Evolutionary conservation across 2,888 invertebrate species (phyloP), one percentile per base, ranked within the genome.

Genomic region (Brachyopa scutellaris): DNA sequence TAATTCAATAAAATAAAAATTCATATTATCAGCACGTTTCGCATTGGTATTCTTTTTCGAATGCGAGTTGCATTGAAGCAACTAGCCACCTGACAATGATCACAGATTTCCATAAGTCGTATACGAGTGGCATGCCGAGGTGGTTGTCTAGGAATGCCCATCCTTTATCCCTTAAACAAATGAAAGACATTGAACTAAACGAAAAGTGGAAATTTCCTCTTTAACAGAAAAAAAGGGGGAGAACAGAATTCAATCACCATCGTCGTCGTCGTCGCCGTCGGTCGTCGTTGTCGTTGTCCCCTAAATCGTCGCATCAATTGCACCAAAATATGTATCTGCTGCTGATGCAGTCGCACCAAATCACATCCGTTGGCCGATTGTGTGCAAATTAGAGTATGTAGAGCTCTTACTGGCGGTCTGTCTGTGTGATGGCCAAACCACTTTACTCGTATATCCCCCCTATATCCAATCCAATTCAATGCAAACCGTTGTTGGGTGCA

Each of bases 341-440:
- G 61, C 7, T 45, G 61, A 59, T 72, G 79, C 61, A 66, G 66
- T 59, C 21, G 67, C 67, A 74, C 62, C 55, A 74, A 74, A 74
- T 74, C 74, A 80, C 79, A 80, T 80, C 74, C 79, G 67, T 62
- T 80, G 55, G 67, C 17, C 79, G 73, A 80, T 80, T 73, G 79
- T 80, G 79, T 80, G 79, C 79, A 80, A 80, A 80, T 80, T 80
- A 74, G 74, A 49, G 67, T 69, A 61, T 69, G 79, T 74, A 62
- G 62, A 55, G 61, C 23, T 21, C 11, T 23, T 55, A 47, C n/a
- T 21, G 40, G 47, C 31, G 29, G 66, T 55, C 15, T 51, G 45
- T 33, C 33, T 47, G 19, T 47, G 19, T 61, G 67, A 64, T 7
- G 73, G 57, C 51, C 59, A 51, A 69, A 70, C 62, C 69, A 80